Conservation (phyloP, 2,888 invertebrate genomes). For the Venusia cambrica region DNA sequence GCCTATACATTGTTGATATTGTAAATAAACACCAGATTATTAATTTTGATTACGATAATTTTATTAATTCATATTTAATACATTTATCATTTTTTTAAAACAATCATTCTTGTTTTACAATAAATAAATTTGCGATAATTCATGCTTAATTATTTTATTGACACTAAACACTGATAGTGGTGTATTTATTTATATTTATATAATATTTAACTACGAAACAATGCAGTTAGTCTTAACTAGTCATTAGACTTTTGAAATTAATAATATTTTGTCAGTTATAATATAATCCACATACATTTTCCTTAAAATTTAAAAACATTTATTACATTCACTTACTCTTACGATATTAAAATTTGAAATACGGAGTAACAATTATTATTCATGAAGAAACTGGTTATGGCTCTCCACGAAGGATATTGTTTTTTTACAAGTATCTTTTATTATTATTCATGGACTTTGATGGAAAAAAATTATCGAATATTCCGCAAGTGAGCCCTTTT, state of each 20-base stretch:
- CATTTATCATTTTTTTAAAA: conserved; percentile 53
- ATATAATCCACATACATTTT: conserved; percentile 45
- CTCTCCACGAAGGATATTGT: conserved; percentile 23
- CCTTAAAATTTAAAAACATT: conserved; percentile 53
- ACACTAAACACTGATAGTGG: conserved; percentile 50
- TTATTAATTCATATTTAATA: conserved; percentile 69
- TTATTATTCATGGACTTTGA: conserved; percentile 23
- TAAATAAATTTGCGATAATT: conserved; percentile 24
- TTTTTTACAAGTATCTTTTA: conserved; percentile 16
- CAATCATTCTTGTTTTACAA: conserved; percentile 44
- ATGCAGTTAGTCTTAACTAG: conserved; percentile 55
- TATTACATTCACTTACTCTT: conserved; percentile 58
- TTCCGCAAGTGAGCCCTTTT: conserved; percentile 67
- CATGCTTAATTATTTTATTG: conserved; percentile 37
- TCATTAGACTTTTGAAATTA: conserved; percentile 37
- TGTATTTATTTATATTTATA: conserved; percentile 47
- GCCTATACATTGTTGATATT: not conserved
- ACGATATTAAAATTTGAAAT: conserved; percentile 47
- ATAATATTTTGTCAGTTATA: conserved; percentile 51
- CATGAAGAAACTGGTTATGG: conserved; percentile 39
- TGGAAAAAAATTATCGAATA: conserved; percentile 50
- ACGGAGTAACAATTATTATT: conserved; percentile 58
- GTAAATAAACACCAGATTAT: conserved; percentile 14
- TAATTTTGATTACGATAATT: conserved; percentile 57
- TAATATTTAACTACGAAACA: conserved; percentile 55